Conservation (phyloP, 1,140 invertebrate genomes). For the Camponotus pennsylvanicus region DNA sequence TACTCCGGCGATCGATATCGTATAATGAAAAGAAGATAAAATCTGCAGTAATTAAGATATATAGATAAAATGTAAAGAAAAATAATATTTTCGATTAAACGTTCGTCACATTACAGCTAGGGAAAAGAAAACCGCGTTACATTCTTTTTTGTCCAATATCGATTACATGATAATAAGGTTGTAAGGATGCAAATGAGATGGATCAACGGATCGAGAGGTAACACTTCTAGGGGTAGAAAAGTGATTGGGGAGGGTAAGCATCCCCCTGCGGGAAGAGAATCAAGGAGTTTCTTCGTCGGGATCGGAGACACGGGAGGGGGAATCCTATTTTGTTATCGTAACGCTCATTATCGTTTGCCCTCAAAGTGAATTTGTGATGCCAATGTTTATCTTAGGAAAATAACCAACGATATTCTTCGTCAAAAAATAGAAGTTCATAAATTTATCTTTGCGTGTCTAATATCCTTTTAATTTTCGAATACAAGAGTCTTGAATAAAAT, state of each 20-base stretch:
- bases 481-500: not conserved
- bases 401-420: not conserved
- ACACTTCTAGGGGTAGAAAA: conserved; percentile 74
- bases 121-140: not conserved
- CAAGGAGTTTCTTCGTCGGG: conserved; percentile 81
- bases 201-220: conserved; percentile 80
- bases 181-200: conserved; percentile 75
- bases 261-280: conserved; percentile 83
- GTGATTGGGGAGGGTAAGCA: conserved; percentile 71
- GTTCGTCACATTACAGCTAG: not conserved
- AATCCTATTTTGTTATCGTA: conserved; percentile 64
- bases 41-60: not conserved
- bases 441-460: not conserved
- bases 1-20: not conserved
- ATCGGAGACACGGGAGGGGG: conserved; percentile 84
- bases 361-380: conserved; percentile 29
- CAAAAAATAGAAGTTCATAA: not conserved
- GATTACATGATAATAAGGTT: conserved; percentile 72
- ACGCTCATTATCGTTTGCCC: conserved; percentile 3
- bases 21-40: not conserved
- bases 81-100: not conserved
- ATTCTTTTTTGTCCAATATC: conserved; percentile 23
- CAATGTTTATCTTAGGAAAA: not conserved
- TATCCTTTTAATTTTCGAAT: not conserved
- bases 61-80: not conserved